Evolutionary conservation across 2,113 vertebrate species (phyloP), one percentile per base, ranked within the genome.

Genomic region (Ictalurus furcatus): DNA sequence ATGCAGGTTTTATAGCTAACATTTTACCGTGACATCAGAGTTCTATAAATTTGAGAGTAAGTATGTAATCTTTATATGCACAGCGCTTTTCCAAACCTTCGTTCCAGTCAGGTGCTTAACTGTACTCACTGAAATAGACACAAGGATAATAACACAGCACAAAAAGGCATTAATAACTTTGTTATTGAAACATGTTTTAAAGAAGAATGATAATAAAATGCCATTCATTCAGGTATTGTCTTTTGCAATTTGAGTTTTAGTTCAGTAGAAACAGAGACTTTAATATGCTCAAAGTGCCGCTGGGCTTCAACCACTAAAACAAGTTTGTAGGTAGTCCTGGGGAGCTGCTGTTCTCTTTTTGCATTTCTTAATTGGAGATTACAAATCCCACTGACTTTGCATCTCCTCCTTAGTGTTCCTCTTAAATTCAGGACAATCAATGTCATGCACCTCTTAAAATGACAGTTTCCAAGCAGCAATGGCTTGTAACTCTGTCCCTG

Each of bases 361-460:
- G 73, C 56, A n/a, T 44, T 63, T 37, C 16, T 4, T 76, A 37
- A 40, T 52, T 69, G 13, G 25, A 28, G 25, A 65, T 78, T 56
- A 76, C 56, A 37, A 58, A 44, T 61, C 48, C 71, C 30, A 85
- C 44, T 54, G 44, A 85, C 67, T 30, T 71, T 74, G 44, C 30
- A 73, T 37, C n/a, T 74, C 23, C 37, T 78, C 56, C 58, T 65
- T 25, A 74, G 28, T 61, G 30, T 86, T 25, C 28, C 13, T 59
- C 69, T 76, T 76, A 44, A 76, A 86, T 58, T 74, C 52, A 86
- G n/a, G 6, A 4, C 23, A 28, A 21, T 58, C 25, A 58, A 58
- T 73, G 30, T 44, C 74, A 30, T 44, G 78, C 11, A 6, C 78
- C 21, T 76, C 71, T 76, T 86, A 44, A 76, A 86, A 74, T 63